Evolutionary conservation across 1,140 invertebrate genomes (phyloP).

Genomic region (Micrasema minimum): DNA sequence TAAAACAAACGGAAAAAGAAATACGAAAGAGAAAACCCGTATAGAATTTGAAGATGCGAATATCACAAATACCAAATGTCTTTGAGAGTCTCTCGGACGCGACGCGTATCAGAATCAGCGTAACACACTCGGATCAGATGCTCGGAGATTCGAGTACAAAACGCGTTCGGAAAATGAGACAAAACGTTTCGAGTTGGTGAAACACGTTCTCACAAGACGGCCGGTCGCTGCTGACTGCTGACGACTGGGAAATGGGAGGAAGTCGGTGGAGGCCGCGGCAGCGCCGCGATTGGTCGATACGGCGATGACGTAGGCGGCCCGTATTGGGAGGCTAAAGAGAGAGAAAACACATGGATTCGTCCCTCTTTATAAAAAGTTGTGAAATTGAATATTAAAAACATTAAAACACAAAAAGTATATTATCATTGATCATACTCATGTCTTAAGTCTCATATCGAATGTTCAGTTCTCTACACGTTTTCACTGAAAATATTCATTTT

Average conservation of each 20-base stretch:
- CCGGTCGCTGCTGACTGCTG: conserved; percentile 40
- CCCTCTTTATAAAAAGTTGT: too few species aligned
- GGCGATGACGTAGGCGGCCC: conserved; percentile 19
- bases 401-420: too few species aligned
- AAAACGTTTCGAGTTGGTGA: conserved; percentile 1
- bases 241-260: conserved; percentile 22
- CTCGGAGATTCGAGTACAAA: neutral
- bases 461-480: too few species aligned
- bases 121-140: neutral
- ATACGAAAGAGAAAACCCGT: neutral
- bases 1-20: neutral
- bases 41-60: too few species aligned
- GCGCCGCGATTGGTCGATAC: conserved; percentile 47
- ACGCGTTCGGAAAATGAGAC: conserved; percentile 1
- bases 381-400: too few species aligned
- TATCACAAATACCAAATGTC: too few species aligned
- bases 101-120: neutral
- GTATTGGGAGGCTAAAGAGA: conserved; percentile 11
- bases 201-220: conserved; percentile 23
- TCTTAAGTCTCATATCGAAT: too few species aligned
- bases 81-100: neutral
- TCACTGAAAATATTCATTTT: too few species aligned
- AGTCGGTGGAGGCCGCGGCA: conserved; percentile 38
- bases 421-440: too few species aligned
- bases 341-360: too few species aligned